Percentiles rank a stretch among this genome's conserved stretches.
Conservation (phyloP, 2,797 vertebrate species). For the Enteromius anoplus region DNA sequence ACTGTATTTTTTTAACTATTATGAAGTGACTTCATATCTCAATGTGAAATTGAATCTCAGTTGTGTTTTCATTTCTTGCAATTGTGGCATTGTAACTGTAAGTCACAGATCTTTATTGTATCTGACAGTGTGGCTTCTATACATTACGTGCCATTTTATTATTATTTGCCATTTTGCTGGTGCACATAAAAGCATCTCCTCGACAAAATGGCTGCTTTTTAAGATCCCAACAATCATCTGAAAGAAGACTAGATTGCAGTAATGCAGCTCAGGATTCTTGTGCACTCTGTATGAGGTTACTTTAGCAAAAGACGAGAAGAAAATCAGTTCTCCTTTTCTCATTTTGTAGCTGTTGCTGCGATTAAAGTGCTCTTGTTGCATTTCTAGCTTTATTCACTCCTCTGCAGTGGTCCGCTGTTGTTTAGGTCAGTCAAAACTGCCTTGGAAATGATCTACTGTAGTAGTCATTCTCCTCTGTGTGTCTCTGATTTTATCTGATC, state of each 20-base stretch:
- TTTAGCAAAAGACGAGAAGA: background rate
- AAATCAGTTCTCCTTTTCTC: slow-evolving; percentile 12
- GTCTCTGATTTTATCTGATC: slow-evolving; percentile 70
- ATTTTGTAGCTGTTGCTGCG: background rate
- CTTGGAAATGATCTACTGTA: slow-evolving; percentile 27
- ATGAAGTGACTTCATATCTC: background rate
- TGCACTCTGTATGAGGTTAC: background rate
- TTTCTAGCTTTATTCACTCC: slow-evolving; percentile 7
- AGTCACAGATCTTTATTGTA: background rate
- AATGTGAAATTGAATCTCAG: background rate
- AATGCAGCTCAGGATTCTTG: background rate
- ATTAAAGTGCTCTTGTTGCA: slow-evolving; percentile 26
- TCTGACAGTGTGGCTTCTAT: background rate
- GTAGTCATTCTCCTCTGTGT: slow-evolving; percentile 61
- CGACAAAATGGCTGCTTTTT: background rate
- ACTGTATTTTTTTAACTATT: background rate
- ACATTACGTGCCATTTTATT: background rate
- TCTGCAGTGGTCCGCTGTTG: background rate
- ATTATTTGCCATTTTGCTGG: background rate
- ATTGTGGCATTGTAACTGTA: too few relatives aligned
- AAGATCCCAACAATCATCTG: background rate
- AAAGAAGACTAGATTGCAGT: background rate
- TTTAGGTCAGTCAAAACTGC: slow-evolving; percentile 27
- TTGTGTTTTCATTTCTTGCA: background rate
- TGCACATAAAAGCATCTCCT: background rate